phyloP scores from a whole-genome alignment of 2,888 invertebrate genomes.

The Oithona nana region DNA sequence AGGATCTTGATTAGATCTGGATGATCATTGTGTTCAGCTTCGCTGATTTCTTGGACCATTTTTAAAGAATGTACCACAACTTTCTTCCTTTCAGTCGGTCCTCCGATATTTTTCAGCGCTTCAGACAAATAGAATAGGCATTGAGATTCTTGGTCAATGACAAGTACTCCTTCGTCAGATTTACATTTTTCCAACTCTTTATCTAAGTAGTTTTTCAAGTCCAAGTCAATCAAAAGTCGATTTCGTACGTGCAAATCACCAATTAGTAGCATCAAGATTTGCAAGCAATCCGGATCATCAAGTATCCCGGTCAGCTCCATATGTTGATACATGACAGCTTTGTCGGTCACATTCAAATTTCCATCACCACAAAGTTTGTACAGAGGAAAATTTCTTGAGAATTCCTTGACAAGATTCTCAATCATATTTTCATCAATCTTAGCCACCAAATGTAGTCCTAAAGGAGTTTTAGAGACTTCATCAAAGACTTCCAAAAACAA shows the following conservation, averaged over 20 bases:
- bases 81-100: neutral
- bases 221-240: neutral
- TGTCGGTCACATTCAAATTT: neutral
- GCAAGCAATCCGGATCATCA: neutral
- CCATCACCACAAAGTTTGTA: neutral
- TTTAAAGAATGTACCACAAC: neutral
- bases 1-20: neutral
- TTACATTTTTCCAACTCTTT: neutral
- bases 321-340: neutral
- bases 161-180: neutral
- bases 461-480: neutral
- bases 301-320: neutral
- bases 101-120: neutral
- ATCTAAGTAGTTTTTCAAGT: neutral
- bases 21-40: neutral
- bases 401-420: neutral
- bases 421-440: neutral
- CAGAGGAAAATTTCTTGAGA: neutral
- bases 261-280: neutral
- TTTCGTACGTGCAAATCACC: neutral
- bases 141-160: neutral
- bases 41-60: neutral
- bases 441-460: neutral
- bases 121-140: neutral
- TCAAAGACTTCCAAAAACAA: neutral